These are phyloP conservation scores for Ophioderma brevispina DNA, from an alignment of 35 echinoderm and acorn worm species.

Conservation along the genomic window DNA sequence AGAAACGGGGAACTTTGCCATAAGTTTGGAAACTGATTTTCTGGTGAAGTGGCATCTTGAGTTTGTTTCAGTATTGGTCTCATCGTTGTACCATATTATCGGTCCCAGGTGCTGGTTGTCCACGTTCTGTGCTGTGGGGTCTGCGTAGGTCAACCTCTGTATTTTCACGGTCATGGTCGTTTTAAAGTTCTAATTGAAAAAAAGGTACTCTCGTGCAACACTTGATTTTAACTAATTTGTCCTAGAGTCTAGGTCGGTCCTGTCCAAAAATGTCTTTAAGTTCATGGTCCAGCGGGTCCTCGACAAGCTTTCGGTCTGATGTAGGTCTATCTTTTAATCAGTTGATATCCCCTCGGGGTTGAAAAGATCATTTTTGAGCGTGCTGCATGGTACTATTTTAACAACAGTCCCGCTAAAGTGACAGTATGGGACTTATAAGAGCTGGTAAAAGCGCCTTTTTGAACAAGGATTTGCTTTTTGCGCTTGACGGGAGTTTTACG, in stretches of 20 bases:
- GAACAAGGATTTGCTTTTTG: constrained; percentile 16
- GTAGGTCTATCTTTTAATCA: neutral
- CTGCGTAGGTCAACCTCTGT: neutral
- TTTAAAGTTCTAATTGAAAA: neutral
- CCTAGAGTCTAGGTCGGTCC: neutral
- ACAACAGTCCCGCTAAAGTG: constrained; percentile 12
- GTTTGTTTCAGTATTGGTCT: neutral
- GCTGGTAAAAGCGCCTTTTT: constrained; percentile 35
- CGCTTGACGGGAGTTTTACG: neutral
- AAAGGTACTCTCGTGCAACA: constrained; percentile 1
- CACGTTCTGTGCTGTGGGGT: neutral
- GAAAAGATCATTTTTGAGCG: constrained; percentile 46
- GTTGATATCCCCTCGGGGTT: neutral
- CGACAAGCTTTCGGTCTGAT: neutral
- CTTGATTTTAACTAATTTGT: neutral
- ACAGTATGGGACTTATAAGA: constrained; percentile 6
- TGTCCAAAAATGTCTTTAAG: neutral
- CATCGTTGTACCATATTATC: neutral
- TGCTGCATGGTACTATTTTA: neutral
- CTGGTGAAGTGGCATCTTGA: neutral
- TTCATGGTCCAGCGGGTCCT: neutral
- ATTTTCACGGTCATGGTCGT: constrained; percentile 11
- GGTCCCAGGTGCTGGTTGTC: too few species aligned
- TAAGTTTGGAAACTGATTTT: neutral
- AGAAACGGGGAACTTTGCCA: constrained; percentile 7